phyloP scores from a whole-genome alignment of 1,140 invertebrate genomes.

The Zaprionus vittiger region DNA sequence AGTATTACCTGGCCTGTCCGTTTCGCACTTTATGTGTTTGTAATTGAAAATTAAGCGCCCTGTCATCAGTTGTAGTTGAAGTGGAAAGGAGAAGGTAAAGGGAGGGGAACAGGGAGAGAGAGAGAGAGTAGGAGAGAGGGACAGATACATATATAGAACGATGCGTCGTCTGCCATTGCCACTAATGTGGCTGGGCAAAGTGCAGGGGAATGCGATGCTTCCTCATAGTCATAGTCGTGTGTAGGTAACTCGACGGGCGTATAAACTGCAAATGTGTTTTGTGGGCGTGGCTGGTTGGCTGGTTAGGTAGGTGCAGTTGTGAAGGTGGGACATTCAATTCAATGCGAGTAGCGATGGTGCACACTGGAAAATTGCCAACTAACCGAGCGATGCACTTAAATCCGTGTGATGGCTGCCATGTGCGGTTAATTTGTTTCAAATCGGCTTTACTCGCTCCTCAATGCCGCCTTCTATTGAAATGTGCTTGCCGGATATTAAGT shows the following conservation, averaged over 20 bases:
- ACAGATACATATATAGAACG: background rate
- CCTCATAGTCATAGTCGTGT: background rate
- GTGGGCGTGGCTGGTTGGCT: background rate
- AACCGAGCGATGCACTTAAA: conserved; percentile 63
- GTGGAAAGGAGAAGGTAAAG: background rate
- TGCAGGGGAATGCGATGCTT: background rate
- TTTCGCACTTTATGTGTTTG: conserved; percentile 66
- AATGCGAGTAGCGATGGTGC: conserved; percentile 1
- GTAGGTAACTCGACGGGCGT: background rate
- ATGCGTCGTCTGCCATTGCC: background rate
- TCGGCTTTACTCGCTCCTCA: conserved; percentile 40
- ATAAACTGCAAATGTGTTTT: background rate
- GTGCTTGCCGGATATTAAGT: conserved; percentile 16
- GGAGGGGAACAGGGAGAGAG: background rate
- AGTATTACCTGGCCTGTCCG: conserved; percentile 42
- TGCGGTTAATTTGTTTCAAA: conserved; percentile 78
- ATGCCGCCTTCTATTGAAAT: background rate
- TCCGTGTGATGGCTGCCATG: conserved; percentile 64
- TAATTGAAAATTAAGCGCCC: conserved; percentile 76
- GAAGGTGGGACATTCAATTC: conserved; percentile 44
- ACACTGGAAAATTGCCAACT: conserved; percentile 66
- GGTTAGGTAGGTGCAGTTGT: background rate
- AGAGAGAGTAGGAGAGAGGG: conserved; percentile 7
- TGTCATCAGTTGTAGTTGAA: conserved; percentile 51
- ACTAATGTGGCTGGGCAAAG: conserved; percentile 5